phyloP scores from a whole-genome alignment of 2,113 vertebrate species.

The Silurus meridionalis region DNA sequence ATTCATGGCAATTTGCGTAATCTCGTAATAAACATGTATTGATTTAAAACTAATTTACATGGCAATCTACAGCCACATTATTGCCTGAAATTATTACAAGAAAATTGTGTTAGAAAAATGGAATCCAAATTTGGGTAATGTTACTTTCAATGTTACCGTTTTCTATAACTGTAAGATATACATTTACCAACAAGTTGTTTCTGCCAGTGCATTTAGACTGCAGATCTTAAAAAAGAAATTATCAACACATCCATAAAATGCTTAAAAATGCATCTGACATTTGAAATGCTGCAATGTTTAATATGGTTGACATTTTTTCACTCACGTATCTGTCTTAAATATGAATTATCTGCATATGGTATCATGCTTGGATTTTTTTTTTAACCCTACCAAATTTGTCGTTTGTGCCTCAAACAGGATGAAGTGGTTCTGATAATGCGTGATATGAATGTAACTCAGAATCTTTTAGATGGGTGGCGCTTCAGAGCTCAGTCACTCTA shows the following conservation, averaged over 20 bases:
- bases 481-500: slow-evolving; percentile 58
- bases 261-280: neutral
- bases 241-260: neutral
- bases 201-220: neutral
- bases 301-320: neutral
- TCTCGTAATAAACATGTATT: neutral
- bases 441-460: slow-evolving; percentile 62
- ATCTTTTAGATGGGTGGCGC: slow-evolving; percentile 22
- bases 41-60: no score
- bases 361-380: neutral
- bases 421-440: slow-evolving; percentile 59
- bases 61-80: no score
- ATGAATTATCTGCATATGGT: neutral
- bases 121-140: neutral
- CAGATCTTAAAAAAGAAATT: neutral
- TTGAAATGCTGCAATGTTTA: neutral
- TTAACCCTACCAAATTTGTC: neutral
- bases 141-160: no score
- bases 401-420: slow-evolving; percentile 50
- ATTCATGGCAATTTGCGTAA: neutral
- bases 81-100: no score
- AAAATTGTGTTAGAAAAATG: no score
- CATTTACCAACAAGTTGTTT: neutral
- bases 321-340: neutral
- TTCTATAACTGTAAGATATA: neutral